Evolutionary conservation across 2,797 vertebrate genomes (phyloP).

Genomic region (Lagocephalus sceleratus): DNA sequence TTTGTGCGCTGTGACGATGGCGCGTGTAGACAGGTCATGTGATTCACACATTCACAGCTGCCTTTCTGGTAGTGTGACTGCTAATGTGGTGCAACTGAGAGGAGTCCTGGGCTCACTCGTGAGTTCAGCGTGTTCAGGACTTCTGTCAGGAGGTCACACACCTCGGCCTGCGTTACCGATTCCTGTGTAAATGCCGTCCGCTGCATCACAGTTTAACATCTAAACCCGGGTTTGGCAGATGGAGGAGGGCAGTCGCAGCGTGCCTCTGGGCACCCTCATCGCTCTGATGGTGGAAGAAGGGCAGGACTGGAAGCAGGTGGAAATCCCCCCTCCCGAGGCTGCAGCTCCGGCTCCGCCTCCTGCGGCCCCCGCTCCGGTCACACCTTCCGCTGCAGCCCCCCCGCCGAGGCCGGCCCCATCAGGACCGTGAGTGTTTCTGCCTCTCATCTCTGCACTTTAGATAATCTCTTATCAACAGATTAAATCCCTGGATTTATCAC

Average conservation of each 20-base stretch:
- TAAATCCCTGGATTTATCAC: neutral
- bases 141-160: too few species aligned
- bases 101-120: too few species aligned
- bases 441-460: neutral
- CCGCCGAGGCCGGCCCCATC: conserved; percentile 50
- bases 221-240: conserved; percentile 67
- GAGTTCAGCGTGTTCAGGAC: too few species aligned
- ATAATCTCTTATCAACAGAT: neutral
- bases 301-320: conserved; percentile 91
- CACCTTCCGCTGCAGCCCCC: conserved; percentile 11
- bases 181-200: neutral
- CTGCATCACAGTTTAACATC: neutral
- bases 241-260: conserved; percentile 87
- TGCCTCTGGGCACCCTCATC: conserved; percentile 87
- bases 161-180: too few species aligned
- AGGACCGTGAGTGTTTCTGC: conserved; percentile 73
- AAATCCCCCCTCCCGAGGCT: conserved; percentile 74
- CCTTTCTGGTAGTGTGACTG: neutral
- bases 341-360: conserved; percentile 44
- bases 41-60: neutral
- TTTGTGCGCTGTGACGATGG: conserved; percentile 1
- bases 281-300: conserved; percentile 93
- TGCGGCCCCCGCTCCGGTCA: neutral
- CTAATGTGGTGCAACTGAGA: neutral
- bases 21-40: neutral